A percentile compares a stretch with the other conserved stretches of the same genome.
phyloP scores from a whole-genome alignment of 2,797 vertebrate species.

The Sternarchorhynchus goeldii region DNA sequence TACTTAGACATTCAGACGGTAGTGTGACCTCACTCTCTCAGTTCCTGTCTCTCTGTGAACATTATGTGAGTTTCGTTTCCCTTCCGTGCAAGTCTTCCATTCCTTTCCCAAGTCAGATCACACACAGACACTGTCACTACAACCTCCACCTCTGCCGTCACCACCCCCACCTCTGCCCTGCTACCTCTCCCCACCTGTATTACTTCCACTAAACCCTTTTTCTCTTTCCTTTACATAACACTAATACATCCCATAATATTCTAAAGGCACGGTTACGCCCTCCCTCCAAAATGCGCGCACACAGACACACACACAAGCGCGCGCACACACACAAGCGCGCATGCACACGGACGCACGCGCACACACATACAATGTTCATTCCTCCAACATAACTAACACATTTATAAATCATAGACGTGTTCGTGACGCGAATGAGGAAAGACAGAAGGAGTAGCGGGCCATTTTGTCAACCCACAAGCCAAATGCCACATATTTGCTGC shows the following conservation, averaged over 20 bases:
- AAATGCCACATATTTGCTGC: neutral
- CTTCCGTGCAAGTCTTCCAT: neutral
- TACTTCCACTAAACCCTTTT: too few species aligned
- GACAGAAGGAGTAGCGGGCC: slow-evolving; percentile 13
- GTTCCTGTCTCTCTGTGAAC: neutral
- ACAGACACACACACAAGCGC: neutral
- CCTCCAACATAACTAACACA: slow-evolving; percentile 44
- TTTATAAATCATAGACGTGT: slow-evolving; percentile 66
- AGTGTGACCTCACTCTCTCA: slow-evolving; percentile 16
- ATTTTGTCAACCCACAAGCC: neutral
- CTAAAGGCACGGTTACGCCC: neutral
- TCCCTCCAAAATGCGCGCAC: neutral
- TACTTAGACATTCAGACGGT: slow-evolving; percentile 5
- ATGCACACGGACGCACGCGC: neutral
- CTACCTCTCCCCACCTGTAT: slow-evolving; percentile 11
- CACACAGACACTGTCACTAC: too few species aligned
- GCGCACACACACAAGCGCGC: too few species aligned
- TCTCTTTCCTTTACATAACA: slow-evolving; percentile 26
- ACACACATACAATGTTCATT: neutral
- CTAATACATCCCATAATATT: slow-evolving; percentile 32
- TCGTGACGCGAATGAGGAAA: slow-evolving; percentile 2
- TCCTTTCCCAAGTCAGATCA: neutral
- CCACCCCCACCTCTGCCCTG: neutral
- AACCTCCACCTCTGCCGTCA: neutral
- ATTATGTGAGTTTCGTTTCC: neutral